Evolutionary conservation across 2,797 vertebrate species (phyloP).

Genomic region (Cheirogaleus major): DNA sequence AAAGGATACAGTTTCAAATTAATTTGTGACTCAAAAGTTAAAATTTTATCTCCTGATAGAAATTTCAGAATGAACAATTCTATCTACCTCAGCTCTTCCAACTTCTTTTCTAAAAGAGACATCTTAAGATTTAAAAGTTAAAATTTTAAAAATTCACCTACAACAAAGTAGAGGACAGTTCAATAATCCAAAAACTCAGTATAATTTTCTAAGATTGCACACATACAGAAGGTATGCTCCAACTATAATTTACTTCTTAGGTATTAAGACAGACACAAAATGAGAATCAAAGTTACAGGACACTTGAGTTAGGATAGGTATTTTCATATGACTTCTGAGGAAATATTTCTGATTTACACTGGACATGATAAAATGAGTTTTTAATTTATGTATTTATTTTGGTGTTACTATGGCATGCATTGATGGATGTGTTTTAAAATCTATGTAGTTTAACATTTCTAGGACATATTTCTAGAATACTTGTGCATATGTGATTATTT

Average conservation of each 20-base stretch:
- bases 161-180: background rate
- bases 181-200: slow-evolving; percentile 10
- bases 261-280: background rate
- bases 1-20: background rate
- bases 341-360: background rate
- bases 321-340: background rate
- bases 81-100: background rate
- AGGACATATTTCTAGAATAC: background rate
- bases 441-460: background rate
- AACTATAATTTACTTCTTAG: background rate
- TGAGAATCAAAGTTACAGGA: background rate
- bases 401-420: background rate
- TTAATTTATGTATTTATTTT: background rate
- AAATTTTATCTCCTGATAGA: background rate
- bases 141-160: background rate
- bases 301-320: background rate
- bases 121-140: background rate
- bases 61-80: background rate
- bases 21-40: background rate
- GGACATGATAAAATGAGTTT: background rate
- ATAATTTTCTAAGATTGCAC: background rate
- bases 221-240: background rate
- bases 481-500: background rate
- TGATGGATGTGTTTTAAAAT: background rate
- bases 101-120: background rate